Evolutionary conservation across 2,888 invertebrate species (phyloP), one percentile per base, ranked within the genome.

Genomic region (Drosophila siamana): DNA sequence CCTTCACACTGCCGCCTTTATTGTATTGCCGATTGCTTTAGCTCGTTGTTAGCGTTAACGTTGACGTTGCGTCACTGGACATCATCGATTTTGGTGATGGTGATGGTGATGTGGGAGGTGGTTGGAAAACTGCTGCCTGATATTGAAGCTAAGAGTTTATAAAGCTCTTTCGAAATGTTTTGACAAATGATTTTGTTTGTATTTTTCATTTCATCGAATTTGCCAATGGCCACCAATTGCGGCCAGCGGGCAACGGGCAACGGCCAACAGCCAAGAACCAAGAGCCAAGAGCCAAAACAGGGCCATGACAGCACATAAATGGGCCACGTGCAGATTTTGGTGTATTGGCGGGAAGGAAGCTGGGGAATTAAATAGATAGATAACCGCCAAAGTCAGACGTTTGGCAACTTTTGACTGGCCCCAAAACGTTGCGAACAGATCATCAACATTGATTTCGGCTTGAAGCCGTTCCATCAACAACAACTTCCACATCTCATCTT

Each of bases 121-220:
- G 33, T 4, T 6, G 26, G 7, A 4, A 1, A 5, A 47, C 38
- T 40, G 51, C n/a, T n/a, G 57, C 46, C 43, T 57, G 43, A 40
- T 57, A 55, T 57, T 46, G 64, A 47, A 66, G 66, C 62, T 50
- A 51, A 66, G 68, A 80, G 84, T 83, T 84, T 86, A 80, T 74
- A 75, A 78, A 86, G 86, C 84, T 75, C 69, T 77, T 80, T 67
- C 69, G 68, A 83, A 88, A 83, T 83, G 80, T 86, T 88, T 88
- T 83, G 86, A 89, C 87, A 87, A 87, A 87, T 89, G 86, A 86
- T 89, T 88, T 81, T 89, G 88, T 89, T 86, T 89, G 86, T 86
- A 89, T 89, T 89, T 88, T 89, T 84, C 79, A 86, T 88, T 88
- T 86, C 81, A 80, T 73, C 83, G 89, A 78, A 74, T 80, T 71